Base-by-base conservation (phyloP, 64 coral and sea anemone genomes). In the Anthopleura sola region DNA sequence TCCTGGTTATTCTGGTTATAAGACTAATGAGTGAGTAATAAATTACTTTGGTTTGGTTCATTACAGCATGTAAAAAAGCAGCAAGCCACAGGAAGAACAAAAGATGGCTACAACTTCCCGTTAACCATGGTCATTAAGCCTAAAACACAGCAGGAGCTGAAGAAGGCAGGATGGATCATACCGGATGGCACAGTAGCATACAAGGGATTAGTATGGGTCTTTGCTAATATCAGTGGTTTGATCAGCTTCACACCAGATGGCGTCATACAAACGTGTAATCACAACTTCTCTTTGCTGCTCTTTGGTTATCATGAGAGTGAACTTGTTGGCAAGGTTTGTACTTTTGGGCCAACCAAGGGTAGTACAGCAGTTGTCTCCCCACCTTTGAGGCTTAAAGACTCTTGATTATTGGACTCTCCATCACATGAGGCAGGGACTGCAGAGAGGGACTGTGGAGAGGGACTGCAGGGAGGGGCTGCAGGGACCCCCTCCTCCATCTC, bases 141-240 rank as follows among this genome's bases (percentile, higher is more conserved):
- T 7, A 92, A 92, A 83, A 80, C 82, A 21, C 86, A 71, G 32
- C 91, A 91, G 66, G 90, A 92, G 49, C 66, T 90, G 20, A 87
- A 87, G 29, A 88, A 90, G 80, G 78, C 32, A 26, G 57, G 88
- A 54, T 55, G 78, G 14, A 55, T 54, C 28, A 88, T 84, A 75
- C 15, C 66, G 10, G 78, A 60, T 29, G 48, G 77, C 39, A 31
- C 60, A 36, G 32, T 89, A 5, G 87, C 79, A 32, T 98, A 92
- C 81, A 92, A 91, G 58, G 96, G 86, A 9, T 37, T 94, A 37
- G 86, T 98, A 2, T 98, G 92, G 90, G 96, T 98, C 56, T 98
- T 94, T 92, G 84, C 92, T 36, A 94, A 92, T 44, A 98, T 98
- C 80, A 98, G 96, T 85, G 96, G 96, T 4, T 80, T 98, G 37